Conservation (phyloP, 1,140 invertebrate genomes). For the Sycobia sp. region DNA sequence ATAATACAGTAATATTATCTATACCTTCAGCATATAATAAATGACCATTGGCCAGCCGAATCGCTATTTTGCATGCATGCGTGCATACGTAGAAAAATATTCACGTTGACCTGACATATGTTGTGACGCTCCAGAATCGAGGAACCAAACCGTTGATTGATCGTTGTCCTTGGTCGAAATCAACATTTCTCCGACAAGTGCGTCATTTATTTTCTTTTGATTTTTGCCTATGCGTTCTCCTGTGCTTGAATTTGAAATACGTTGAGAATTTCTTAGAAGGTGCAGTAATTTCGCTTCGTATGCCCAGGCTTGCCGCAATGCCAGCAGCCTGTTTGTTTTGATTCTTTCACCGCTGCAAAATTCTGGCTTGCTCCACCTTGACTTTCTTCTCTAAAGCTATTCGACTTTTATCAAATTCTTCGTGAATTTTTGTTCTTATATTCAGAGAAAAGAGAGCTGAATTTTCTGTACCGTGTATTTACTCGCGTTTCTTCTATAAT, state of each 20-base stretch:
- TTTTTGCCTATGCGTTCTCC: conserved; percentile 5
- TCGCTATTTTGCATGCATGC: conserved; percentile 16
- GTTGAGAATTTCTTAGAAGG: background rate
- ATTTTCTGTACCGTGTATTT: background rate
- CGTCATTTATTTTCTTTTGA: background rate
- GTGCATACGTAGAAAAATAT: conserved; percentile 32
- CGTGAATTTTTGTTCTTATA: background rate
- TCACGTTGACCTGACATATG: conserved; percentile 40
- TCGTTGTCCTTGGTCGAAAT: background rate
- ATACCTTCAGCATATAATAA: conserved; percentile 33
- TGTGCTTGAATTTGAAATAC: background rate
- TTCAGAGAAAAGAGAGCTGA: conserved; percentile 1
- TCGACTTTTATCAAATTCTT: background rate
- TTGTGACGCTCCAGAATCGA: conserved; percentile 42
- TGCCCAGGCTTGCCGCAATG: conserved; percentile 17
- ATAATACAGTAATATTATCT: conserved; percentile 36
- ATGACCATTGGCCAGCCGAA: conserved; percentile 40
- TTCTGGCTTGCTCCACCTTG: background rate
- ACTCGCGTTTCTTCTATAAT: conserved; percentile 38
- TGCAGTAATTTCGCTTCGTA: conserved; percentile 13
- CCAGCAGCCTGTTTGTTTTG: background rate
- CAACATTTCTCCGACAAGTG: conserved; percentile 11
- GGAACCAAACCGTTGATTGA: conserved; percentile 25
- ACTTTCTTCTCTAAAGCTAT: background rate
- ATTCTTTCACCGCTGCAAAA: background rate